phyloP scores from a whole-genome alignment of 64 coral and sea anemone species.

The Stichodactyla mertensii region DNA sequence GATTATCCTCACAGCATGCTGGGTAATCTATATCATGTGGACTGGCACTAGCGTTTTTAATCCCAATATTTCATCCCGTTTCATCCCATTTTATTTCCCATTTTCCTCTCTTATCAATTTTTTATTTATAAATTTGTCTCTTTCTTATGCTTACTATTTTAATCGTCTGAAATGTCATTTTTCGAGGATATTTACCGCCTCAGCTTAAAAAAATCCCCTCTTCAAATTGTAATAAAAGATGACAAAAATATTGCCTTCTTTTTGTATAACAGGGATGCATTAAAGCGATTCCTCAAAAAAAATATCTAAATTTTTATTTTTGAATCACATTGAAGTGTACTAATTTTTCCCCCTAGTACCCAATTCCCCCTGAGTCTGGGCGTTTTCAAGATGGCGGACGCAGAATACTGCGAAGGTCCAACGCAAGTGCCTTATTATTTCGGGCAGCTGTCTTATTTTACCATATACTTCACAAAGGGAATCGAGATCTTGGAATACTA shows the following conservation, averaged over 20 bases:
- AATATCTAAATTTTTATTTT: no score
- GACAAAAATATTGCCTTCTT: no score
- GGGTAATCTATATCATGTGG: neutral
- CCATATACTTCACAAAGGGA: slow-evolving; percentile 79
- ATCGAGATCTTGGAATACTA: slow-evolving; percentile 89
- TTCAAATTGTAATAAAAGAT: no score
- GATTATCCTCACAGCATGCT: neutral
- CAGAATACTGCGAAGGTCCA: slow-evolving; percentile 66
- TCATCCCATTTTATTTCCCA: neutral
- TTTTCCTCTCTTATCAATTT: neutral
- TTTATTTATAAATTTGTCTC: no score
- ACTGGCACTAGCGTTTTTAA: neutral
- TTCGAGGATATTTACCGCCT: no score
- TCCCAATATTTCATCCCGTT: neutral
- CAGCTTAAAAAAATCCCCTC: no score
- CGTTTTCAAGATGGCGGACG: slow-evolving; percentile 82
- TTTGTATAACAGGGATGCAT: no score
- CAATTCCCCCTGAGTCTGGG: slow-evolving; percentile 42
- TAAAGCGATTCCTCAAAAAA: no score
- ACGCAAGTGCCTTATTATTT: slow-evolving; percentile 48
- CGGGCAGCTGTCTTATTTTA: slow-evolving; percentile 68
- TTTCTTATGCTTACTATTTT: no score
- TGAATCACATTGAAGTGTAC: no score
- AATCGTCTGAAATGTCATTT: no score
- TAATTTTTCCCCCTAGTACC: neutral